Evolutionary conservation across 2,113 vertebrate species (phyloP).

Genomic region (Piprites chloris): DNA sequence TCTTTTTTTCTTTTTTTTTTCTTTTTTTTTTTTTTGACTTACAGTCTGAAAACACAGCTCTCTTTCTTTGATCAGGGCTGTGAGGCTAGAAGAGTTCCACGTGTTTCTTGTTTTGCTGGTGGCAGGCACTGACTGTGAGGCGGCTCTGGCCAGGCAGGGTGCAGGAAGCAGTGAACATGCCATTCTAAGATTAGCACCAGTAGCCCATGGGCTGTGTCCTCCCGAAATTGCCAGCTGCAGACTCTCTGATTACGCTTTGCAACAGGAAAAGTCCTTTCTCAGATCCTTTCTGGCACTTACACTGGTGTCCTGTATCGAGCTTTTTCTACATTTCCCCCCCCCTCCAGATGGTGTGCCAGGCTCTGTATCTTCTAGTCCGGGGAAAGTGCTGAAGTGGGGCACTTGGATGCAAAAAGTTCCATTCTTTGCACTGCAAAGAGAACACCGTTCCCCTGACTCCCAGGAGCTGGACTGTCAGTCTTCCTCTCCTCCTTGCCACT

Average conservation of each 20-base stretch:
- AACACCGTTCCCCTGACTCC: background rate
- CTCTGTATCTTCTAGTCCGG: background rate
- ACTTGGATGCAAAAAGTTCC: background rate
- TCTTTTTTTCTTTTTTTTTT: background rate
- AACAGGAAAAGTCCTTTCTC: slow-evolving; percentile 6
- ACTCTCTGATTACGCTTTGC: slow-evolving; percentile 44
- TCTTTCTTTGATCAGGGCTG: background rate
- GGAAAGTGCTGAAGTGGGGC: fast-evolving
- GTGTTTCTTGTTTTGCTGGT: background rate
- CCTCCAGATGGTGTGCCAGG: background rate
- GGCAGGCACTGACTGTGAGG: background rate
- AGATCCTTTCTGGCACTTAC: background rate
- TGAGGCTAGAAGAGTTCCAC: background rate
- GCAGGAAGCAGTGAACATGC: slow-evolving; percentile 39
- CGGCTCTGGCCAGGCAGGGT: background rate
- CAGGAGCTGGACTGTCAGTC: background rate
- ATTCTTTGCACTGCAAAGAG: background rate
- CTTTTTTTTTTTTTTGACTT: background rate
- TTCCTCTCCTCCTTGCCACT: background rate
- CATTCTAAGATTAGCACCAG: slow-evolving; percentile 75
- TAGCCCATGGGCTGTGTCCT: slow-evolving; percentile 23
- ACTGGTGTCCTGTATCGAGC: background rate
- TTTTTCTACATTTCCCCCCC: background rate
- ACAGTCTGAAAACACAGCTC: background rate
- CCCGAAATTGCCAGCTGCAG: slow-evolving; percentile 49